Percentiles rank a stretch among this genome's conserved stretches.
These are phyloP conservation scores for Athalia rosae DNA, from an alignment of 2,888 invertebrate genomes.

Conservation along the genomic window DNA sequence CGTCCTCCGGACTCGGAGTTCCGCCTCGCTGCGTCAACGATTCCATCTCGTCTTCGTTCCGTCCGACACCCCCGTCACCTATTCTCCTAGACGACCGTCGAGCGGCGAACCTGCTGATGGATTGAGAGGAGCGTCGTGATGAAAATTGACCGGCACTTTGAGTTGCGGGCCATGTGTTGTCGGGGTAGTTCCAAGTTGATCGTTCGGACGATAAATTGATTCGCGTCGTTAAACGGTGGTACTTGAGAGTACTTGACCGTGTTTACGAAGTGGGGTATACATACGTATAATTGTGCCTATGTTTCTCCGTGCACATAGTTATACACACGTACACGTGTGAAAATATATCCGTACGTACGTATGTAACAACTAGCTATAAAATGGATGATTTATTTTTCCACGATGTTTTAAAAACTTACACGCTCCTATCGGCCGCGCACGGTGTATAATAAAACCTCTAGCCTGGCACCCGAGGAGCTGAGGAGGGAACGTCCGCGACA, in stretches of 20 bases:
- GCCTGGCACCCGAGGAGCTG: background rate
- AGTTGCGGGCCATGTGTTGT: slow-evolving; percentile 8
- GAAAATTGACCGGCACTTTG: no score
- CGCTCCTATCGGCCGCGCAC: background rate
- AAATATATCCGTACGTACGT: background rate
- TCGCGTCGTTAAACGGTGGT: slow-evolving; percentile 24
- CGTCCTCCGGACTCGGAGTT: no score
- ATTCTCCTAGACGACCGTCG: no score
- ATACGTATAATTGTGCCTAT: background rate
- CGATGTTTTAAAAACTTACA: slow-evolving; percentile 13
- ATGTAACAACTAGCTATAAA: background rate
- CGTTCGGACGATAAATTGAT: slow-evolving; percentile 15
- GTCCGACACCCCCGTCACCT: no score
- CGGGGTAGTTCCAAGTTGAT: background rate
- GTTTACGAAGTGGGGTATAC: slow-evolving; percentile 13
- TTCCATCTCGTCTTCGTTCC: no score
- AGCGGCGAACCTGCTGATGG: no score
- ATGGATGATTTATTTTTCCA: slow-evolving; percentile 34
- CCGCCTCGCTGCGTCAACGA: no score
- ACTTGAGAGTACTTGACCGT: slow-evolving; percentile 42
- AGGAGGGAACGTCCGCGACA: background rate
- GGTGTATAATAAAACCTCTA: background rate
- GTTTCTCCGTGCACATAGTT: no score
- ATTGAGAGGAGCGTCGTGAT: no score
- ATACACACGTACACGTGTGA: no score